These are phyloP conservation scores for Periphyllus acericola DNA, from an alignment of 2,888 invertebrate genomes.

Conservation along the genomic window DNA sequence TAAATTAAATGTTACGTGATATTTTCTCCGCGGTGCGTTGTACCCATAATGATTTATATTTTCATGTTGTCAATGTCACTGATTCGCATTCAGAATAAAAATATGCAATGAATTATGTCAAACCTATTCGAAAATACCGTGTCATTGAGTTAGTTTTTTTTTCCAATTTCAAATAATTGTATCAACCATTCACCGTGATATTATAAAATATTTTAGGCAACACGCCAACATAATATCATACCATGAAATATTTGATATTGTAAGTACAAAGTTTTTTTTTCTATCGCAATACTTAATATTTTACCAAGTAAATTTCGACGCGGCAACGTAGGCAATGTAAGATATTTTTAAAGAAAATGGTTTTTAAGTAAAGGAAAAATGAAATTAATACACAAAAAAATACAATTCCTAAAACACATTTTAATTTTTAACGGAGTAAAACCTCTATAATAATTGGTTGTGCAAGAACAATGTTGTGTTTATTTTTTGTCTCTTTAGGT, in stretches of 20 bases:
- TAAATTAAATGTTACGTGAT: neutral
- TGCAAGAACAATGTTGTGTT: too few relatives aligned
- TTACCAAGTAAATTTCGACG: neutral
- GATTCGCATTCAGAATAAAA: neutral
- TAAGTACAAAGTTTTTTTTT: too few relatives aligned
- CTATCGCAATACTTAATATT: neutral
- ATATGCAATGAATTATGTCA: neutral
- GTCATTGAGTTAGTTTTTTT: neutral
- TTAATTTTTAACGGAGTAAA: too few relatives aligned
- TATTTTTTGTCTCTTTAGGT: too few relatives aligned
- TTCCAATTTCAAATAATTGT: constrained; percentile 8
- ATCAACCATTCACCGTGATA: neutral
- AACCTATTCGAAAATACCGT: neutral
- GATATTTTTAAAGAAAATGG: too few relatives aligned
- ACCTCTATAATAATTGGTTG: too few relatives aligned
- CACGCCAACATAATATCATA: too few relatives aligned
- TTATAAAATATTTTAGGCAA: neutral
- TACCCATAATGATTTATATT: neutral
- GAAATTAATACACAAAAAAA: too few relatives aligned
- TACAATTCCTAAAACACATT: too few relatives aligned
- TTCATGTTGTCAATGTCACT: neutral
- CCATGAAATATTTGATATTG: too few relatives aligned
- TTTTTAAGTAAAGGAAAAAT: too few relatives aligned
- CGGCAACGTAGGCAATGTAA: neutral
- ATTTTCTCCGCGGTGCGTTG: neutral